A percentile compares a stretch with the other conserved stretches of the same genome.
These are phyloP conservation scores for Myotis vivesi DNA, from an alignment of 2,797 vertebrate genomes.

Conservation along the genomic window DNA sequence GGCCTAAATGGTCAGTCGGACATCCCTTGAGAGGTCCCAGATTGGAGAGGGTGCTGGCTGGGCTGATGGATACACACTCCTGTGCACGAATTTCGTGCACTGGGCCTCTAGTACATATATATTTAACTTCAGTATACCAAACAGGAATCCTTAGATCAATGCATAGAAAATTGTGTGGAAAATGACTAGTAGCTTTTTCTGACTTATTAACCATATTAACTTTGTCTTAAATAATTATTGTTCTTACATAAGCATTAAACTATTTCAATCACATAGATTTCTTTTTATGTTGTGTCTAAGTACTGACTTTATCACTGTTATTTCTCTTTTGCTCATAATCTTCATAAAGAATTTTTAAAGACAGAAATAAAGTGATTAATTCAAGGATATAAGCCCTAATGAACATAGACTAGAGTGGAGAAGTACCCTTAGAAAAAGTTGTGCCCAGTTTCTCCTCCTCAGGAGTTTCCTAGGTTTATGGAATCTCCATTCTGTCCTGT, in stretches of 20 bases:
- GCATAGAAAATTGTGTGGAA: background rate
- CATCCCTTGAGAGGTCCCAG: no score
- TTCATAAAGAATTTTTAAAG: constrained; percentile 41
- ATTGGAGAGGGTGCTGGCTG: no score
- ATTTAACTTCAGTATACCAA: background rate
- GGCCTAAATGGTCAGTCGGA: no score
- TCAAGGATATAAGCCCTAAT: background rate
- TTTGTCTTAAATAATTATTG: background rate
- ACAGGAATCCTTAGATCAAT: background rate
- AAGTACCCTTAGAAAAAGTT: background rate
- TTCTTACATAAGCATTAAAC: background rate
- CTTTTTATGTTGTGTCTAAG: constrained; percentile 4
- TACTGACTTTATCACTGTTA: background rate
- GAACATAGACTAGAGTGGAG: background rate
- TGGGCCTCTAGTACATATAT: background rate
- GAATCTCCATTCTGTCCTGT: background rate
- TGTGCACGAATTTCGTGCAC: no score
- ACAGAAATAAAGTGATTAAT: constrained; percentile 26
- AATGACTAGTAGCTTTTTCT: background rate
- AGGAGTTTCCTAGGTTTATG: background rate
- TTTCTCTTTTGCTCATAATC: background rate
- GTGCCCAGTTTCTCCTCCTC: background rate
- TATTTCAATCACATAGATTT: background rate
- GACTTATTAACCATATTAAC: background rate
- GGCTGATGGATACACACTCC: no score